phyloP scores from a whole-genome alignment of 2,113 vertebrate genomes.

The Gadus chalcogrammus region DNA sequence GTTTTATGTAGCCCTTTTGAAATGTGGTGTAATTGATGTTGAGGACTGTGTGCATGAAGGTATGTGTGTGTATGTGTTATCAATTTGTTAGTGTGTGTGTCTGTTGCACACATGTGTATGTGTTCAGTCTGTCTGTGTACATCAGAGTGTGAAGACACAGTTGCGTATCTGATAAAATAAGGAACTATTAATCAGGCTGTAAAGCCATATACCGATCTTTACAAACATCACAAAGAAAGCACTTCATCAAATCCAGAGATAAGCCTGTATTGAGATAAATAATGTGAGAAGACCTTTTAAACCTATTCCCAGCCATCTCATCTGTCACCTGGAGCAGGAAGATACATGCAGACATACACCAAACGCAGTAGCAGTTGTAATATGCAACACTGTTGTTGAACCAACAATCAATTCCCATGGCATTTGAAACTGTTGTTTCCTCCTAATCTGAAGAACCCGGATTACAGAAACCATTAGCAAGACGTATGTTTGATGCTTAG shows the following conservation, averaged over 20 bases:
- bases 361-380: conserved; percentile 15
- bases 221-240: conserved; percentile 30
- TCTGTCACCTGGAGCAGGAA: conserved; percentile 44
- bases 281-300: conserved; percentile 41
- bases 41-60: too few species aligned
- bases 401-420: conserved; percentile 9
- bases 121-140: too few species aligned
- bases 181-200: conserved; percentile 14
- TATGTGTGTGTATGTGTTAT: too few species aligned
- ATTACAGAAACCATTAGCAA: neutral
- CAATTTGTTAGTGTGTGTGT: too few species aligned
- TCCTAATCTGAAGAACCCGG: neutral
- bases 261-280: conserved; percentile 41
- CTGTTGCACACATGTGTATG: too few species aligned
- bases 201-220: conserved; percentile 14
- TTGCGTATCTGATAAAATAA: conserved; percentile 24
- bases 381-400: neutral
- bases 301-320: conserved; percentile 41
- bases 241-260: conserved; percentile 34
- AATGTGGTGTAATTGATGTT: too few species aligned
- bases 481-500: too few species aligned
- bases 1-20: neutral
- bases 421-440: neutral
- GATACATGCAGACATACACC: conserved; percentile 40
- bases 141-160: too few species aligned